Conservation (phyloP, 2,888 invertebrate genomes). For the Tethea ocularis region DNA sequence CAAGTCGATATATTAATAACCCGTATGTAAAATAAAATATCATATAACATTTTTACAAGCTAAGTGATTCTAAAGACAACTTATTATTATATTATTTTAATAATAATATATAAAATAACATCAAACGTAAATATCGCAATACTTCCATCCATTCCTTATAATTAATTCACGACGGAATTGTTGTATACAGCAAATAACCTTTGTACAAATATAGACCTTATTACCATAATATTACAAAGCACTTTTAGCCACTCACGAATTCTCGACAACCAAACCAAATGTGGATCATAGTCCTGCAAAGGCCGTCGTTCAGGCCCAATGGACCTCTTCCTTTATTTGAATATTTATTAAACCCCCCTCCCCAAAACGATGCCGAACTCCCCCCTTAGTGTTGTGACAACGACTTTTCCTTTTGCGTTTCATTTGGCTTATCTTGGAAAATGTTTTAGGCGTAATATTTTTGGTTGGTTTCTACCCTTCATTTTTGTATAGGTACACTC, state of each 20-base stretch:
- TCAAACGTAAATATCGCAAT: background rate
- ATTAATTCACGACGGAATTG: background rate
- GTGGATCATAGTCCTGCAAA: slow-evolving; percentile 35
- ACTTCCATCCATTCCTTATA: background rate
- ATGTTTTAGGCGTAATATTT: slow-evolving; percentile 36
- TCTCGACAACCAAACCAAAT: slow-evolving; percentile 9
- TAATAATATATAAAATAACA: background rate
- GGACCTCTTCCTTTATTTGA: slow-evolving; percentile 68
- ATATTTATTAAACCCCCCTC: slow-evolving; percentile 70
- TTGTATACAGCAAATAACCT: background rate
- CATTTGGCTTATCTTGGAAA: slow-evolving; percentile 52
- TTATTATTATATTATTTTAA: too few relatives aligned
- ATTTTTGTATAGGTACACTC: background rate
- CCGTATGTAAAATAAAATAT: background rate
- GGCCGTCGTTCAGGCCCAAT: slow-evolving; percentile 48
- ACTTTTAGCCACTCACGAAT: slow-evolving; percentile 6
- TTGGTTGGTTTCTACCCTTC: background rate
- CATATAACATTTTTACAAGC: background rate
- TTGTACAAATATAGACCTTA: slow-evolving; percentile 5
- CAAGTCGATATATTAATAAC: too few relatives aligned
- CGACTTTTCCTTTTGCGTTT: slow-evolving; percentile 49
- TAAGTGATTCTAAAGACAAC: background rate
- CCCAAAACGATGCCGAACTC: slow-evolving; percentile 32
- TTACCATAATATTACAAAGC: slow-evolving; percentile 10
- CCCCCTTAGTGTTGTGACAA: slow-evolving; percentile 57